phyloP scores from a whole-genome alignment of 2,888 invertebrate genomes.

The Cataglyphis cursor region DNA sequence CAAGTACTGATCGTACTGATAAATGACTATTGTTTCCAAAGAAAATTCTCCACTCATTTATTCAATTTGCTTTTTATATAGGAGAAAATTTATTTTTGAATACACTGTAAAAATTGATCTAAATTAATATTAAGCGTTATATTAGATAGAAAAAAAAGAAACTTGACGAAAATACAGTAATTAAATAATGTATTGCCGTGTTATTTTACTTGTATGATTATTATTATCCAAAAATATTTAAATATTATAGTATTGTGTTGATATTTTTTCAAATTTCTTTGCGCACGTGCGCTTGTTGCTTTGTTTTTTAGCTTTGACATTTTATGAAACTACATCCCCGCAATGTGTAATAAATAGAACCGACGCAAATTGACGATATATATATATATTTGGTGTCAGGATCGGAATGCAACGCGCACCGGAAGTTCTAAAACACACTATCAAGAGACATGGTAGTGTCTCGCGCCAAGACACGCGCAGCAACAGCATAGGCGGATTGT shows the following conservation, averaged over 20 bases:
- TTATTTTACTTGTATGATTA: not conserved
- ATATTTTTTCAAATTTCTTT: not conserved
- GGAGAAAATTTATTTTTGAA: not conserved
- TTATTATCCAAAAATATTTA: not conserved
- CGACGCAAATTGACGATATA: conserved; percentile 8
- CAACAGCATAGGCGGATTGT: not conserved
- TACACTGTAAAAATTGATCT: not conserved
- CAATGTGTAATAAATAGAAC: not conserved
- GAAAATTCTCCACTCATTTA: not conserved
- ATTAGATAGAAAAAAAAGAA: not conserved
- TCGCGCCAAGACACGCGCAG: not conserved
- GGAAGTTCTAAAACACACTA: conserved; percentile 74
- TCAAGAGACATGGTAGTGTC: conserved; percentile 21
- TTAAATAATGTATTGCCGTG: not conserved
- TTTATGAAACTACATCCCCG: not conserved
- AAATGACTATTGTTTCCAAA: not conserved
- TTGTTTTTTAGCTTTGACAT: not conserved
- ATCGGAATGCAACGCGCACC: conserved; percentile 66
- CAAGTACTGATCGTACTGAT: not conserved
- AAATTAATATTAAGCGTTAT: conserved; percentile 2
- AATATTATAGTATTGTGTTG: not conserved
- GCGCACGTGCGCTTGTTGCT: not conserved
- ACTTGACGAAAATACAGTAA: not conserved
- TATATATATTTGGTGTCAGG: conserved; percentile 52
- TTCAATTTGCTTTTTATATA: not conserved